phyloP scores from a whole-genome alignment of 1,140 invertebrate species.

The Bactericera cockerelli region DNA sequence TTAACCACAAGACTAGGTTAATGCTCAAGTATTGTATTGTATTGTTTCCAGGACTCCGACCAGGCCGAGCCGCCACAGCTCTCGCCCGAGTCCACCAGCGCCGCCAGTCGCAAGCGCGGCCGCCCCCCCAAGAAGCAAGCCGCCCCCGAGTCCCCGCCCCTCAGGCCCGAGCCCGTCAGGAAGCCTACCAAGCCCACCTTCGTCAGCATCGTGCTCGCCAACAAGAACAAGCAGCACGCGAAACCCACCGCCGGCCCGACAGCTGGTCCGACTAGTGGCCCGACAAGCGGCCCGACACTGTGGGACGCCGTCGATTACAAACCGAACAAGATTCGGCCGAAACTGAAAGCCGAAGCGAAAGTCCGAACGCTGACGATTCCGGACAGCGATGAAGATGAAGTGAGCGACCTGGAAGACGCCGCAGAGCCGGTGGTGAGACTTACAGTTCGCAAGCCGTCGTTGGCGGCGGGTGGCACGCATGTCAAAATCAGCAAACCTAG shows the following conservation, averaged over 20 bases:
- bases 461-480: background rate
- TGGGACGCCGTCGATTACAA: constrained; percentile 15
- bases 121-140: constrained; percentile 53
- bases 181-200: constrained; percentile 39
- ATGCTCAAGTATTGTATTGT: too few relatives aligned
- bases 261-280: too few relatives aligned
- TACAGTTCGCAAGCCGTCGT: background rate
- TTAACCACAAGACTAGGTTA: too few relatives aligned
- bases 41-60: too few relatives aligned
- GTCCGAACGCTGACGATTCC: constrained; percentile 11
- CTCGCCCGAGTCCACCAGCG: constrained; percentile 34
- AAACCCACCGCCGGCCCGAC: background rate
- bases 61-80: background rate
- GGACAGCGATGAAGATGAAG: background rate
- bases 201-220: constrained; percentile 41
- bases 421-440: background rate
- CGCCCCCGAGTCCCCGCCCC: constrained; percentile 41
- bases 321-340: constrained; percentile 24
- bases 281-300: too few relatives aligned
- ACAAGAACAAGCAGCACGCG: constrained; percentile 9
- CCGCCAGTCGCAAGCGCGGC: constrained; percentile 71
- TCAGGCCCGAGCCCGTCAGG: constrained; percentile 23
- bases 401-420: background rate
- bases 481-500: too few relatives aligned
- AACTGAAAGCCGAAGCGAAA: constrained; percentile 23